Evolutionary conservation across 2,113 vertebrate genomes (phyloP).

Genomic region (Nothoprocta pentlandii): DNA sequence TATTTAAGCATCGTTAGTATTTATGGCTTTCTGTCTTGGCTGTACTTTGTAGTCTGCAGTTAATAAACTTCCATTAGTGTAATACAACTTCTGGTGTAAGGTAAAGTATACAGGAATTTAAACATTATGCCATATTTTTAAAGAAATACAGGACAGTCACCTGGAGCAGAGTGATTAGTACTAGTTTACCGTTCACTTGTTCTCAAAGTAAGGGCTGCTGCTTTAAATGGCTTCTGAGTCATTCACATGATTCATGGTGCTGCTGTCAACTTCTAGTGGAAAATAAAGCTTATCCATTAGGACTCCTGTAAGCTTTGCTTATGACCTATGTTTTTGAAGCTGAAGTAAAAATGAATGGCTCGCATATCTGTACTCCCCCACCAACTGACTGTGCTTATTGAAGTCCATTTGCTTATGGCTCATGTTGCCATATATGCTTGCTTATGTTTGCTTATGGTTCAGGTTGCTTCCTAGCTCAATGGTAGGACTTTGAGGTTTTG

Average conservation of each 20-base stretch:
- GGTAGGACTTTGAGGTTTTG: neutral
- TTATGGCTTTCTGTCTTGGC: neutral
- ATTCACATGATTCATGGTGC: neutral
- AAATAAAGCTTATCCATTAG: neutral
- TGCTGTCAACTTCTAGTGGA: neutral
- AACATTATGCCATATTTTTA: neutral
- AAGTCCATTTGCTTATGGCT: no score
- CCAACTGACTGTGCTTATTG: neutral
- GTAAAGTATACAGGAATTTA: neutral
- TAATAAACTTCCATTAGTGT: neutral
- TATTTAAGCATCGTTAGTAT: neutral
- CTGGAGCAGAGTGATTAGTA: neutral
- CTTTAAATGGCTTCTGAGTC: neutral
- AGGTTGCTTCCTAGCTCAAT: neutral
- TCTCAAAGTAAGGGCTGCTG: neutral
- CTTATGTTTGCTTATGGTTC: neutral
- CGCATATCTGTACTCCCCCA: rapidly evolving
- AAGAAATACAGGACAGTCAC: neutral
- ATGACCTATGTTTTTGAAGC: neutral
- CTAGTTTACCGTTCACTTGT: neutral
- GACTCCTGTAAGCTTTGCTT: neutral
- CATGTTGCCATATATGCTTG: no score
- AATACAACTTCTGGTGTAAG: neutral
- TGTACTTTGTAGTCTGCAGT: neutral
- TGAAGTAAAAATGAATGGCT: neutral